Percentiles rank a stretch among this genome's conserved stretches.
Evolutionary conservation across 2,113 vertebrate species (phyloP).

Genomic region (Laticauda laticaudata): DNA sequence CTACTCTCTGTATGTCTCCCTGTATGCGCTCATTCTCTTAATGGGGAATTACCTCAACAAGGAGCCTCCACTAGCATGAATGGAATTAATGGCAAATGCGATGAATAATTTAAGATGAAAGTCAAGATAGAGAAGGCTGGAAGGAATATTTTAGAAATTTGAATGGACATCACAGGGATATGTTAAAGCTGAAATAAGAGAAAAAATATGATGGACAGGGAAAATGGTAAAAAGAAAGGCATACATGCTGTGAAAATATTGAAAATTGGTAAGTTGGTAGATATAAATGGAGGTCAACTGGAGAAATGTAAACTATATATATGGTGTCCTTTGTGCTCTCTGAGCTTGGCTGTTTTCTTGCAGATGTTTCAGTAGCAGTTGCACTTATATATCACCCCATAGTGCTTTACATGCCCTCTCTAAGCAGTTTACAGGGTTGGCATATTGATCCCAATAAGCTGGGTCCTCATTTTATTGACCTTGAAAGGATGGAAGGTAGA

Average conservation of each 20-base stretch:
- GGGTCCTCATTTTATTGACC: too few relatives aligned
- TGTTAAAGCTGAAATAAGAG: not conserved
- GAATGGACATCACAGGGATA: not conserved
- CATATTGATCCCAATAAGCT: too few relatives aligned
- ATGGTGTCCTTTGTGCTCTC: too few relatives aligned
- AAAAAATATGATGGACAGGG: not conserved
- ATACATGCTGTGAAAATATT: not conserved
- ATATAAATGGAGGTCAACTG: not conserved
- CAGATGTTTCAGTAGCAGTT: too few relatives aligned
- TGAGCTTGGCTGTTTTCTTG: too few relatives aligned
- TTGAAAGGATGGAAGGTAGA: too few relatives aligned
- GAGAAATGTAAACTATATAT: not conserved
- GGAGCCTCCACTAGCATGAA: not conserved
- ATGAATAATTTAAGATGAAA: not conserved
- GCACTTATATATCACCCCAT: too few relatives aligned
- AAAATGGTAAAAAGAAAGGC: not conserved
- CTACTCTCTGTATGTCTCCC: too few relatives aligned
- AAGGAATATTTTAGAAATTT: not conserved
- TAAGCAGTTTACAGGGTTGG: too few relatives aligned
- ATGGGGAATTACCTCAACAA: too few relatives aligned
- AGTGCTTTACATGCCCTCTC: too few relatives aligned
- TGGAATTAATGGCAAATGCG: not conserved
- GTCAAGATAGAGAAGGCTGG: not conserved
- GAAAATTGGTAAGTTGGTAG: not conserved
- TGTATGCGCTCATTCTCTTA: too few relatives aligned